Conservation (phyloP, 2,888 invertebrate genomes). For the Oxytorus armatus region DNA sequence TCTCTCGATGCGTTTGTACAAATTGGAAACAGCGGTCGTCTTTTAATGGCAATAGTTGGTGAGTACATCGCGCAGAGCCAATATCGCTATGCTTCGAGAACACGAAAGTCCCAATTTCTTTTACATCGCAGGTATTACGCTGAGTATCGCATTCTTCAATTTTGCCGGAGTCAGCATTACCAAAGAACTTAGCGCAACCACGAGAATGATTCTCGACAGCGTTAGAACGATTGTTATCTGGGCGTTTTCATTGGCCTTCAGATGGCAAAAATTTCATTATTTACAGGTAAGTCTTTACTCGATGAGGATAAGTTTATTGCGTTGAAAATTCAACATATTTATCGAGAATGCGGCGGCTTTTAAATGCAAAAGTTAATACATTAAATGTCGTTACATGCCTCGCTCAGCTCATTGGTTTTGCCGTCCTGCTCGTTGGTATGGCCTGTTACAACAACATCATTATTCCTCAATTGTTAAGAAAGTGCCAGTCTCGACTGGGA, state of each 20-base stretch:
- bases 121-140: conserved; percentile 88
- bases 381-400: conserved; percentile 42
- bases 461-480: conserved; percentile 79
- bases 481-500: conserved; percentile 73
- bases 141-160: conserved; percentile 97
- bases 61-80: conserved; percentile 74
- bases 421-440: conserved; percentile 92
- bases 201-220: conserved; percentile 95
- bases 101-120: neutral
- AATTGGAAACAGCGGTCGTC: conserved; percentile 88
- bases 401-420: conserved; percentile 90
- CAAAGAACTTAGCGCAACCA: conserved; percentile 96
- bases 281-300: conserved; percentile 79
- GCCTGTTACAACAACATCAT: conserved; percentile 91
- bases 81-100: neutral
- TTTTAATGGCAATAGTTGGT: conserved; percentile 89
- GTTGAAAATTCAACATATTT: neutral
- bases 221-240: conserved; percentile 96
- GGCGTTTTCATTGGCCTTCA: conserved; percentile 90
- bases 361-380: neutral
- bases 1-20: conserved; percentile 93
- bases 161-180: conserved; percentile 96
- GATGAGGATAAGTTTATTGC: neutral
- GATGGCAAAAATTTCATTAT: conserved; percentile 93
- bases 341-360: neutral